These are phyloP conservation scores for Callaeas wilsoni DNA, from an alignment of 2,113 vertebrate genomes.

Conservation along the genomic window DNA sequence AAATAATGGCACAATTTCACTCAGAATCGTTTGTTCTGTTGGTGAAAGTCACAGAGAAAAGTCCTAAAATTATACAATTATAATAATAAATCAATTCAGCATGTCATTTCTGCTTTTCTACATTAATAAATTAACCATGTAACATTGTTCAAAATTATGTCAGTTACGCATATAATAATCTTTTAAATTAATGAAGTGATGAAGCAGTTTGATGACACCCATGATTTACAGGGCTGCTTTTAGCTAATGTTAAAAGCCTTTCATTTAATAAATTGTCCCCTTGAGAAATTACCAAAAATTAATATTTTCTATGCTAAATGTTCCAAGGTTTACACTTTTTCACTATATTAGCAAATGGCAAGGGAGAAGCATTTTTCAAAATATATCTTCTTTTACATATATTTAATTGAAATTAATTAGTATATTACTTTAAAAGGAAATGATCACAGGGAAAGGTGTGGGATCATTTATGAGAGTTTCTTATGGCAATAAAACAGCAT, in stretches of 20 bases:
- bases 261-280: constrained; percentile 84
- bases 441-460: constrained; percentile 63
- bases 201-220: constrained; percentile 82
- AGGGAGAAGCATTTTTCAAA: constrained; percentile 76
- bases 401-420: constrained; percentile 85
- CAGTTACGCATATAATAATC: constrained; percentile 88
- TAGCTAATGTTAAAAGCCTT: constrained; percentile 87
- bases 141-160: constrained; percentile 92
- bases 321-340: constrained; percentile 85
- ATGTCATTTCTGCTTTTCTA: constrained; percentile 82
- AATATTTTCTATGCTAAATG: constrained; percentile 84
- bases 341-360: constrained; percentile 80
- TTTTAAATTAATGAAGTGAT: constrained; percentile 96
- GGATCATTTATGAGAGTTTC: constrained; percentile 75
- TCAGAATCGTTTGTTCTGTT: constrained; percentile 66
- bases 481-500: constrained; percentile 70
- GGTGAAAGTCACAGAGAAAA: constrained; percentile 76
- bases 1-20: constrained; percentile 26
- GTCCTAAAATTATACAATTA: constrained; percentile 81
- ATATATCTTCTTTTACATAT: constrained; percentile 81
- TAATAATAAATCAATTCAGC: constrained; percentile 80
- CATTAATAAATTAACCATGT: constrained; percentile 89
- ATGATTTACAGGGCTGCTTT: constrained; percentile 89
- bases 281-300: constrained; percentile 88
- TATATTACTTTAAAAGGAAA: constrained; percentile 76